Evolutionary conservation across 2,888 invertebrate species (phyloP), one percentile per base, ranked within the genome.

Genomic region (Nipponacmea schrenckii): DNA sequence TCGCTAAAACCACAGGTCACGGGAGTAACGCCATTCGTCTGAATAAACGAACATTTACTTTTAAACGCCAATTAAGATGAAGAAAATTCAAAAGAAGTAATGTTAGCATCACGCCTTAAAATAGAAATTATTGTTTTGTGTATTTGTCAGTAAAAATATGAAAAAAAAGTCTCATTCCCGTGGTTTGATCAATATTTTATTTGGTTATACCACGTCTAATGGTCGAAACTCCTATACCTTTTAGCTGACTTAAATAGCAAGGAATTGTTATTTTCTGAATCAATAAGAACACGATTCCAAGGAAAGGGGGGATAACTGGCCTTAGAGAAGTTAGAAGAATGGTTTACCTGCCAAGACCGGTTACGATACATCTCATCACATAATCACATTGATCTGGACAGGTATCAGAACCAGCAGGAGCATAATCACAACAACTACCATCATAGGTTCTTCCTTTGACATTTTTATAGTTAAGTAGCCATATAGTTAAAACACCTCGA

Each of bases 341-440:
- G 39, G 39, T 24, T 62, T 65, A 80, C 80, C 80, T 77, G 27
- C 80, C 77, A 14, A 80, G 75, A 1, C 80, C 80, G 14, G 79
- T 74, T 7, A 80, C 74, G 45, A 79, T 74, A 12, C 79, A 74
- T 27, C 80, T 70, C 75, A 80, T 77, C 67, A 80, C 79, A 72
- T 80, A 80, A 64, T 80, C 79, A 65, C 80, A 80, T 67, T 74
- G 70, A 63, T 78, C 74, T n/a, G 62, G 39, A 62, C 80, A 80
- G 10, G 62, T 63, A 26, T 70, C 68, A 20, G 27, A 27, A n/a
- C 63, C 66, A 8, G 50, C 20, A 0, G 75, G 69, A 3, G 67
- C 56, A 20, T 74, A 71, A 62, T 80, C 80, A 67, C 80, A 80
- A 69, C 80, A 80, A 10, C 75, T 48, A 1, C 80, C 80, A 17